Evolutionary conservation across 2,888 invertebrate genomes (phyloP).

Genomic region (Stenurella melanura): DNA sequence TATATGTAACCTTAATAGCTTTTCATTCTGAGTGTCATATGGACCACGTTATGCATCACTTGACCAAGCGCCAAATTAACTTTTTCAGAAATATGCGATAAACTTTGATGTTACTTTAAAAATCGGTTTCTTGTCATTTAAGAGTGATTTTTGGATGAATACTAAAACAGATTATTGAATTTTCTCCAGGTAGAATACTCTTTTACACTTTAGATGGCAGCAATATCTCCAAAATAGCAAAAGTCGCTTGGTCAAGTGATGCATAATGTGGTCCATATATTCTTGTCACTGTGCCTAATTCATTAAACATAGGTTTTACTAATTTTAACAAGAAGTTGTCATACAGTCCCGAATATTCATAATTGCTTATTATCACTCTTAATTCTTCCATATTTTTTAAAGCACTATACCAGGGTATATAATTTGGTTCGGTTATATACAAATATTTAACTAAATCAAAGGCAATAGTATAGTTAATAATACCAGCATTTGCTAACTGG

Average conservation of each 20-base stretch:
- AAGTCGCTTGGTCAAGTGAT: too few relatives aligned
- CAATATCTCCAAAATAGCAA: too few relatives aligned
- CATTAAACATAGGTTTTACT: slow-evolving; percentile 70
- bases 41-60: too few relatives aligned
- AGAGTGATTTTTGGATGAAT: too few relatives aligned
- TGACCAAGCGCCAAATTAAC: too few relatives aligned
- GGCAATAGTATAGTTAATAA: slow-evolving; percentile 77
- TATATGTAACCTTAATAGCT: slow-evolving; percentile 77
- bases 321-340: slow-evolving; percentile 65
- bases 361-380: slow-evolving; percentile 73
- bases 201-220: too few relatives aligned
- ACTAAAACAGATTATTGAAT: too few relatives aligned
- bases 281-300: slow-evolving; percentile 75
- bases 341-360: slow-evolving; percentile 75
- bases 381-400: slow-evolving; percentile 77
- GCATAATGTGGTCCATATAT: too few relatives aligned
- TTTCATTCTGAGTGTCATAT: slow-evolving; percentile 76
- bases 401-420: slow-evolving; percentile 81
- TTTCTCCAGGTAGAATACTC: too few relatives aligned
- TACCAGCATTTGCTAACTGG: slow-evolving; percentile 78
- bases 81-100: too few relatives aligned
- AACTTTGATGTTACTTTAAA: too few relatives aligned
- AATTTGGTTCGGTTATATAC: slow-evolving; percentile 78
- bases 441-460: slow-evolving; percentile 80
- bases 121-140: too few relatives aligned